Base-by-base conservation (phyloP, 1,140 invertebrate species). In the Drosophila auraria region DNA sequence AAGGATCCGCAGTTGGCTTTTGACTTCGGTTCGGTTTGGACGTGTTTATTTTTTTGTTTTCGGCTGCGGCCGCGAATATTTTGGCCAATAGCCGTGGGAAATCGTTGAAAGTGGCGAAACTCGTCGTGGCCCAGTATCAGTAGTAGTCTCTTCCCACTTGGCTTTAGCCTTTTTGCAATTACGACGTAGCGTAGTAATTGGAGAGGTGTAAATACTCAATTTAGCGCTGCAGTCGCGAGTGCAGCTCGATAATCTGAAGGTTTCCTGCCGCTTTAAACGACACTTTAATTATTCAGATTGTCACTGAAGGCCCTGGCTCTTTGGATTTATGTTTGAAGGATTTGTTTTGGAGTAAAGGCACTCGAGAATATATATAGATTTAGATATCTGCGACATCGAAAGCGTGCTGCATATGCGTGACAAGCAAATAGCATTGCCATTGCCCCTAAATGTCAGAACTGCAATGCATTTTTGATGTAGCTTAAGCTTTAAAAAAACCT, bases 231-330 rank as follows among this genome's bases (percentile, higher is more conserved):
- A 47, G 58, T 69, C 20, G 54, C 44, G 62, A 68, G 53, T 81
- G 75, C 77, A 84, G 83, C 75, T 86, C 83, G 80, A 86, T 86
- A 86, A 82, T 87, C 59, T 82, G 83, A 86, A 86, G 82, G 82
- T 78, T 83, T 66, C 36, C 54, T 20, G 23, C 58, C 68, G 33
- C 50, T 49, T 49, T 53, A 56, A 60, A 69, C 56, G 76, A 51
- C 38, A 69, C 61, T 53, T 86, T 61, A 80, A 80, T 82, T 72
- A 83, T 83, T 83, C 62, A 75, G 53, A 45, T 59, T 62, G 80
- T 40, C 58, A 60, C 25, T 53, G 27, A 5, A 12, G 4, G 23
- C 23, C 25, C 27, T 12, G 12, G 33, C 33, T 56, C 30, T 0
- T 56, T 40, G 49, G 49, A 80, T 60, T 59, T 25, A 57, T 53